Percentiles rank a stretch among this genome's conserved stretches.
phyloP scores from a whole-genome alignment of 2,113 vertebrate genomes.

The Garra rufa region DNA sequence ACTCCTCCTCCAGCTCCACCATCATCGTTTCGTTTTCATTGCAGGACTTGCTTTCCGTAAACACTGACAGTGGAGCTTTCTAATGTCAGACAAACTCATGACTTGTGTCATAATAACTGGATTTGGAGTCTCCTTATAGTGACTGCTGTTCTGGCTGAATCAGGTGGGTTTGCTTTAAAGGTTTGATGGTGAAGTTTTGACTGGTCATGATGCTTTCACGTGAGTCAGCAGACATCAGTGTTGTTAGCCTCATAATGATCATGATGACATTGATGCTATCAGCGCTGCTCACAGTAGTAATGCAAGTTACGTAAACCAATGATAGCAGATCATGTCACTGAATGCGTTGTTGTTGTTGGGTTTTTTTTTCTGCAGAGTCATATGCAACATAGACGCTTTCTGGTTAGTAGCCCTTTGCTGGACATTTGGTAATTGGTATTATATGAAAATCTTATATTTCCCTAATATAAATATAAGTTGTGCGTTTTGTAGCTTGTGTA shows the following conservation, averaged over 20 bases:
- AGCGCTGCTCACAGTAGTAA: background rate
- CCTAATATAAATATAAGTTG: background rate
- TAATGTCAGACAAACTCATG: background rate
- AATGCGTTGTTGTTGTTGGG: background rate
- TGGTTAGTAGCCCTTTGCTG: background rate
- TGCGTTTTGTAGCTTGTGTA: background rate
- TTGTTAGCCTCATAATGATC: background rate
- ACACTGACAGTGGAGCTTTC: background rate
- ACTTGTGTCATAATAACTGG: background rate
- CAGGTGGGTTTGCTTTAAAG: background rate
- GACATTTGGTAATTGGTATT: background rate
- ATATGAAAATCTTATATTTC: background rate
- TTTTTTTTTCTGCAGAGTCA: background rate
- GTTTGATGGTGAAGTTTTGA: background rate
- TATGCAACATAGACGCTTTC: background rate
- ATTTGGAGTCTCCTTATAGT: background rate
- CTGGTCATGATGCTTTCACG: conserved; percentile 21
- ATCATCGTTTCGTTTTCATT: background rate
- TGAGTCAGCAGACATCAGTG: conserved; percentile 20
- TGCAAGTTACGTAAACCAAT: background rate
- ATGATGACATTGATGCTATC: background rate
- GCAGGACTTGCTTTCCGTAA: background rate
- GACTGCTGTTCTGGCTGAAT: background rate
- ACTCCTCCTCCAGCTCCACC: background rate
- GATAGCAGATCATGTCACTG: background rate